These are phyloP conservation scores for Limnodromus scolopaceus DNA, from an alignment of 2,797 vertebrate species.

Conservation along the genomic window DNA sequence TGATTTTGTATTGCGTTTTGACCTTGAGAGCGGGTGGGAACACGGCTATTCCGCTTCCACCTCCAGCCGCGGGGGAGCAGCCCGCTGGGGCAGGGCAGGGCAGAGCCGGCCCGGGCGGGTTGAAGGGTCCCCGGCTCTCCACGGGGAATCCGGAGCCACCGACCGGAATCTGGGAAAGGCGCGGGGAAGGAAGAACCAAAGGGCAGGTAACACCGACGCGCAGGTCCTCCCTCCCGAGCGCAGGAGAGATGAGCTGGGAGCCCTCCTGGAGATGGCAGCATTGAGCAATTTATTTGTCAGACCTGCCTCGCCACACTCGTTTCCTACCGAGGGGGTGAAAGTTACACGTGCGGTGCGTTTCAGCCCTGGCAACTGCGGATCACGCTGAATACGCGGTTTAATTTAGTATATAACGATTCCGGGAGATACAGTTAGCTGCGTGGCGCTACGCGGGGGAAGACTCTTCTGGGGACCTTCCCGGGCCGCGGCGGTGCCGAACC, in stretches of 20 bases:
- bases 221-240: not conserved
- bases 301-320: not conserved
- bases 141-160: not conserved
- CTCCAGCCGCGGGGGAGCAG: not conserved
- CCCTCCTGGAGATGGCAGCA: constrained; percentile 79
- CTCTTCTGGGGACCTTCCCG: not conserved
- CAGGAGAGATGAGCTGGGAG: not conserved
- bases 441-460: not conserved
- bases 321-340: not conserved
- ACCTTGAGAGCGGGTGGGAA: not conserved
- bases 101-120: not conserved
- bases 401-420: not conserved
- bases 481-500: not conserved
- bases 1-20: not conserved
- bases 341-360: not conserved
- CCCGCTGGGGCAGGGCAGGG: not conserved
- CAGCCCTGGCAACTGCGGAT: not conserved
- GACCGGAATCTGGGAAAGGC: fast-evolving
- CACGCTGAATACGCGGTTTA: not conserved
- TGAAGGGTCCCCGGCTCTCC: not conserved
- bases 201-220: not conserved
- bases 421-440: not conserved
- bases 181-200: not conserved
- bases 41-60: fast-evolving
- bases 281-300: constrained; percentile 68